Evolutionary conservation across 2,113 vertebrate species (phyloP).

Genomic region (Lathamus discolor): DNA sequence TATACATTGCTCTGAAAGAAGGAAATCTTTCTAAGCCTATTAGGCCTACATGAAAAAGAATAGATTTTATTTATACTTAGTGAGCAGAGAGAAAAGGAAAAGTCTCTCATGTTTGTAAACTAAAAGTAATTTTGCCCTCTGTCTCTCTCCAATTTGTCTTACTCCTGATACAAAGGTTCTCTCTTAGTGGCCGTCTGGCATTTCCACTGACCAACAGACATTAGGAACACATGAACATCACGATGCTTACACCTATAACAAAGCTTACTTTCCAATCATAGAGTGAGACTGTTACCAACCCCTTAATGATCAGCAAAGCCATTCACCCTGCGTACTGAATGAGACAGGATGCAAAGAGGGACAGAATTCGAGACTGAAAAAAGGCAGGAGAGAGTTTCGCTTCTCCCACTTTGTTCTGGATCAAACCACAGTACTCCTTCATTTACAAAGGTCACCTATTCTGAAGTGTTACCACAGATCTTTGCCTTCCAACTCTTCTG

Average conservation of each 20-base stretch:
- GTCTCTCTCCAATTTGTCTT: not conserved
- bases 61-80: not conserved
- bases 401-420: not conserved
- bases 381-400: not conserved
- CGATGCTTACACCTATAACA: not conserved
- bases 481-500: not conserved
- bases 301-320: not conserved
- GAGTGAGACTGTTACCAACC: not conserved
- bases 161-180: not conserved
- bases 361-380: not conserved
- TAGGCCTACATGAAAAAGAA: not conserved
- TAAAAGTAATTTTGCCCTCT: not conserved
- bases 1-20: not conserved
- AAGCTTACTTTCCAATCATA: not conserved
- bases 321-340: not conserved
- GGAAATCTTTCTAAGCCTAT: not conserved
- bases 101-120: not conserved
- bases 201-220: not conserved
- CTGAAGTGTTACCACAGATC: not conserved
- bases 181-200: not conserved
- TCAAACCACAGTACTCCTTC: not conserved
- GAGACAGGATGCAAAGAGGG: not conserved
- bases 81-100: not conserved
- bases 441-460: not conserved
- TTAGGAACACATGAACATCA: not conserved